Evolutionary conservation across 2,797 vertebrate species (phyloP), one percentile per base, ranked within the genome.

Genomic region (Margarornis squamiger): DNA sequence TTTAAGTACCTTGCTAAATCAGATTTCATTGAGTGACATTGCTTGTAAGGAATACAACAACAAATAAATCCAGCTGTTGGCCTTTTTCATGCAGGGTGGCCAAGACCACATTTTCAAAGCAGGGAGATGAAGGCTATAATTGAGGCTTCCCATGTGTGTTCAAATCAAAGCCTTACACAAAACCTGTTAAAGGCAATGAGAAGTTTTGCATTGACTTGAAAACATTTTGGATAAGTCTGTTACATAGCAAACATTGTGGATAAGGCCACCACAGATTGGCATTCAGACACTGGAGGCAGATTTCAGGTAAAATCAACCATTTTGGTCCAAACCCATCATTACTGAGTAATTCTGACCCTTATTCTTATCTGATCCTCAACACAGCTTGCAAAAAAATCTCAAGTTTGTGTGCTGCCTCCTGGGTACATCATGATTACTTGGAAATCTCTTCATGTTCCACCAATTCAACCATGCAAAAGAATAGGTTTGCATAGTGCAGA

Each of bases 91-190:
- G 43, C 38, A 87, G 83, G 71, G 91, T 91, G 91, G 87, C 86
- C 86, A 79, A 61, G 81, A 68, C 93, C 11, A 4, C 72, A 81
- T 73, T 85, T 94, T 95, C 85, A 95, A 87, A 88, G 63, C 10
- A 54, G 41, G n/a, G 59, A 67, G 39, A 63, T 55, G 41, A 91
- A 83, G 43, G 36, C 52, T 86, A 12, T 76, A 90, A 93, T 57
- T 92, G 68, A 95, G 79, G 80, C 32, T 94, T 92, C 49, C 70
- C 61, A 71, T 43, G 54, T 4, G 6, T 67, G 22, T 65, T 91
- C 84, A 91, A 89, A 92, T 82, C 90, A 89, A 27, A 48, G 72
- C 57, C 55, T 90, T 86, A 80, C 15, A 65, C n/a, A 78, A 48
- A 88, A 83, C 41, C 32, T 72, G 49, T 88, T 90, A 86, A 72